Evolutionary conservation across 2,888 invertebrate genomes (phyloP).

Genomic region (Pedicia rivosa): DNA sequence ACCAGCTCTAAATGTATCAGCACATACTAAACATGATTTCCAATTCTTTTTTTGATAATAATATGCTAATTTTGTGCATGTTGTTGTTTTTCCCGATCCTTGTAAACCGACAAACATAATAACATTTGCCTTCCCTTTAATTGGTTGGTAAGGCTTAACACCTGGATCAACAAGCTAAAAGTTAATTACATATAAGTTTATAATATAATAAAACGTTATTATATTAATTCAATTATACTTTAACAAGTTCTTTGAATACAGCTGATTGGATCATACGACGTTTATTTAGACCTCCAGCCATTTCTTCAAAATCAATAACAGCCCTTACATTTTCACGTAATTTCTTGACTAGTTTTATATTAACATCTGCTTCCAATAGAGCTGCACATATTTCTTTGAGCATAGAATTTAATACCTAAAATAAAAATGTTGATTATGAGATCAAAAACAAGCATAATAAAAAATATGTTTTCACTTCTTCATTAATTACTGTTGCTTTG

Average conservation of each 20-base stretch:
- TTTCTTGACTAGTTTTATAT: conserved; percentile 88
- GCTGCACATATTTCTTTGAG: conserved; percentile 98
- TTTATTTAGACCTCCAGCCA: conserved; percentile 97
- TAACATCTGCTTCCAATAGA: conserved; percentile 92
- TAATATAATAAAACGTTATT: conserved; percentile 2
- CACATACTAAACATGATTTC: conserved; percentile 97
- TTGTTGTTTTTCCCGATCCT: conserved; percentile 98
- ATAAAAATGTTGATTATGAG: conserved; percentile 2
- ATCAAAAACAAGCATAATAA: conserved; percentile 4
- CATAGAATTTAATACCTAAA: conserved; percentile 92
- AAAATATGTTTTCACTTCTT: conserved; percentile 54
- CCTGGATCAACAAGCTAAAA: conserved; percentile 86
- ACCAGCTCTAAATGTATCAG: conserved; percentile 98
- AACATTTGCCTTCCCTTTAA: conserved; percentile 87
- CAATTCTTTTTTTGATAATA: conserved; percentile 97
- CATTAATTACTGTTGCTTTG: conserved; percentile 96
- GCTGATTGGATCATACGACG: conserved; percentile 97
- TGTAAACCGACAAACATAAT: conserved; percentile 99
- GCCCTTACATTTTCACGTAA: conserved; percentile 93
- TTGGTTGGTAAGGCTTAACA: conserved; percentile 90
- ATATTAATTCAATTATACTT: conserved; percentile 37
- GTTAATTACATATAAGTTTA: background rate
- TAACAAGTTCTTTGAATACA: conserved; percentile 95
- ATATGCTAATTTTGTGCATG: conserved; percentile 98
- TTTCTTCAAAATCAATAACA: conserved; percentile 98